Evolutionary conservation across 2,113 vertebrate genomes (phyloP).

Genomic region (Petromus typicus): DNA sequence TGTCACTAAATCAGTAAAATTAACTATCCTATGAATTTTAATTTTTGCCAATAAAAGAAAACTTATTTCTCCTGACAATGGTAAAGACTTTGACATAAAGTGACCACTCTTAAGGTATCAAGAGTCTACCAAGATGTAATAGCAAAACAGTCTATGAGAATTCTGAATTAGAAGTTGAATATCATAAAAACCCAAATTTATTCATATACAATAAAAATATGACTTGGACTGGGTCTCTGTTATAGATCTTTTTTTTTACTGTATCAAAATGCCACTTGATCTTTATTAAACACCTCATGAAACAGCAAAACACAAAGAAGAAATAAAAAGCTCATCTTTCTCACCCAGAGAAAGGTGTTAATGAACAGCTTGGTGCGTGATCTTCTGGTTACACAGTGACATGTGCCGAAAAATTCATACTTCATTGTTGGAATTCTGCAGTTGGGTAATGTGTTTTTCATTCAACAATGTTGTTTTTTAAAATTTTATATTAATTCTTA

Average conservation of each 20-base stretch:
- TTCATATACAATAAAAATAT: background rate
- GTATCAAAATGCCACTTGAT: background rate
- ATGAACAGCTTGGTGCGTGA: background rate
- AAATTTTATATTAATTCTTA: background rate
- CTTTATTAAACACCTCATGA: background rate
- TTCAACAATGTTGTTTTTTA: background rate
- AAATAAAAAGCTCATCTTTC: background rate
- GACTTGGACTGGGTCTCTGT: background rate
- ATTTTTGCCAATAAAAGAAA: constrained; percentile 9
- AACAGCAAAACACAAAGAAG: background rate
- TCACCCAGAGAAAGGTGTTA: background rate
- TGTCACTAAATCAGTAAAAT: background rate
- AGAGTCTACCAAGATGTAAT: background rate
- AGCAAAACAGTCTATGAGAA: background rate
- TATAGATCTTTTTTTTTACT: background rate
- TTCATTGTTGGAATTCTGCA: background rate
- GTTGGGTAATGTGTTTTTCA: background rate
- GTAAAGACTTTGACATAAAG: background rate
- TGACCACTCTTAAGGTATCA: background rate
- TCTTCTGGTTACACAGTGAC: background rate
- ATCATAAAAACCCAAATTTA: background rate
- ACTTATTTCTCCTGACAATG: constrained; percentile 13
- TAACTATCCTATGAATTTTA: background rate
- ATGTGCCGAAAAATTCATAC: background rate
- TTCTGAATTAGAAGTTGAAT: background rate